Percentiles rank a stretch among this genome's conserved stretches.
Conservation (phyloP, 2,797 vertebrate species). For the Chlorospingus flavigularis region DNA sequence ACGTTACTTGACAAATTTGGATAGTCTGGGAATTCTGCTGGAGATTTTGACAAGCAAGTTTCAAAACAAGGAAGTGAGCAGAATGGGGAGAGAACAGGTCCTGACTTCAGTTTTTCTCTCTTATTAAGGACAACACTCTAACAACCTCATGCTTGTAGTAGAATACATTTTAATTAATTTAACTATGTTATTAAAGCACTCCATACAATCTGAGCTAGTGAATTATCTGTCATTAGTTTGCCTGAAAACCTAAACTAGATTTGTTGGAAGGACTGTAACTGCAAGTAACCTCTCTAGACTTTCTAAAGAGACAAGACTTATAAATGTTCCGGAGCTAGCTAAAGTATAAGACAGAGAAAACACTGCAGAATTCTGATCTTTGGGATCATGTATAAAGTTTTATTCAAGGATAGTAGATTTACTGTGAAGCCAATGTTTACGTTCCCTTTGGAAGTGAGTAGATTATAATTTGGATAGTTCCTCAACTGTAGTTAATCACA, state of each 20-base stretch:
- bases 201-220: neutral
- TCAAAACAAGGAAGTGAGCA: neutral
- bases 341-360: neutral
- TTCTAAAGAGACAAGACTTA: neutral
- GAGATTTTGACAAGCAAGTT: neutral
- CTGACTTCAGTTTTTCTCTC: neutral
- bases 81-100: fast-evolving
- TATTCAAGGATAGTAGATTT: neutral
- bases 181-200: neutral
- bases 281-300: neutral
- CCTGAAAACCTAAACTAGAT: neutral
- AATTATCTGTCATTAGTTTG: neutral
- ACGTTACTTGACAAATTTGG: neutral
- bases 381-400: fast-evolving
- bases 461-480: neutral
- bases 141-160: neutral
- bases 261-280: neutral
- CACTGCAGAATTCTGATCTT: neutral
- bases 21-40: neutral
- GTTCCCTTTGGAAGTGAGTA: neutral
- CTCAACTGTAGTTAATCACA: neutral
- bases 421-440: neutral
- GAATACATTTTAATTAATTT: neutral
- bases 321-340: neutral
- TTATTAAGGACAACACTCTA: neutral